Base-by-base conservation (phyloP, 2,888 invertebrate species). In the Amiota mariae region DNA sequence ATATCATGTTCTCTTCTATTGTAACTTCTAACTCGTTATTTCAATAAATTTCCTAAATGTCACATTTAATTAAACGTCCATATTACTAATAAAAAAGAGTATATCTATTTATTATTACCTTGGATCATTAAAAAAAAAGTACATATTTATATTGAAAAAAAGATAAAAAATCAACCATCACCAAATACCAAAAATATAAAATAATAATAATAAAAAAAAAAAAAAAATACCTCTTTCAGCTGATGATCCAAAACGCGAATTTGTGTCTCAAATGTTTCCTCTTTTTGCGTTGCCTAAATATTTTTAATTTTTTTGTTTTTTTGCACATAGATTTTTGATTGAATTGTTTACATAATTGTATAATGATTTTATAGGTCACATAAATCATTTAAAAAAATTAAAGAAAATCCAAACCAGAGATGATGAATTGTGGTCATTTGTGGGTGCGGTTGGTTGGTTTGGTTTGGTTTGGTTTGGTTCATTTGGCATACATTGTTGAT, bases 261-360 rank as follows among this genome's bases (percentile, higher is more conserved):
- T 92, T 96, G 96, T 90, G 94, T 94, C 91, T 96, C 95, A 92
- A 95, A 97, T 85, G 95, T 94, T 92, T 98, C 98, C 92, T 98
- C 98, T 91, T 97, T 95, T 92, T 97, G 95, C 89, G 97, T 96
- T 88, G 98, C 97, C 97, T 98, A 36, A 36, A 36, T 36, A 92
- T 89, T 70, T 56, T 54, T 67, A 78, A 71, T 15, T 61, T 70
- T 72, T 71, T 75, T n/a, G n/a, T 70, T 70, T 51, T 51, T 51
- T 51, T 11, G 51, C 57, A 15, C 18, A 57, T 77, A n/a, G 3
- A 68, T 72, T 71, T 51, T 56, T 72, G 70, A 78, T 70, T 67
- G 72, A 47, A 64, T 61, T 75, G 71, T 66, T 70, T 68, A 71
- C 78, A 66, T 74, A 73, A 49, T 18, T 75, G n/a, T 54, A 20